Base-by-base conservation (phyloP, 2,113 vertebrate species). In the Electrona antarctica region DNA sequence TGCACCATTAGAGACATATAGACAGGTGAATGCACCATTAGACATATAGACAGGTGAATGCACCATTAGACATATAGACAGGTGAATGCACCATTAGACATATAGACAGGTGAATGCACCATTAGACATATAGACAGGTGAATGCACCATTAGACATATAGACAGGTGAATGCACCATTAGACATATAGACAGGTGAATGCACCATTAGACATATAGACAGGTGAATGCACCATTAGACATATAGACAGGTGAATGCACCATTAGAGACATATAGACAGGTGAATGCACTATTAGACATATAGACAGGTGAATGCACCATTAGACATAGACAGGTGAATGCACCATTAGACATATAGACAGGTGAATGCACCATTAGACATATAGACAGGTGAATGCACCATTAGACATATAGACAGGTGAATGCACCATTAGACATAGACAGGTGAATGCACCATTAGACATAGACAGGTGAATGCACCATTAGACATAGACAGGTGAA, bases 401-500 rank as follows among this genome's bases (percentile, higher is more conserved):
- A n/a, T n/a, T n/a, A 96, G 21, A 88, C 78, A 0, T 81, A 90
- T 2, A 91, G 92, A 84, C 96, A 97, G 93, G 97, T 97, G 78
- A 80, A 78, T 69, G 1, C 21, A 3, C 52, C n/a, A n/a, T n/a
- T n/a, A n/a, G n/a, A n/a, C n/a, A 90, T 2, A 91, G 92, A 84
- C 96, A 97, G 93, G 97, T 97, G 78, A 80, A 78, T 69, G 1
- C 21, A 3, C 52, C n/a, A n/a, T n/a, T n/a, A n/a, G n/a, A n/a
- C n/a, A 90, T 2, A 91, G 92, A 84, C 96, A 97, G 93, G 97
- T 97, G 78, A 80, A 78, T 69, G 1, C 21, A 3, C 52, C n/a
- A n/a, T n/a, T n/a, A n/a, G n/a, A n/a, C n/a, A 90, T 2, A 91
- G 92, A 84, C 96, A 97, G 93, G 97, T 97, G 78, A 80, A 78